These are phyloP conservation scores for Archaeoteleia sp. DNA, from an alignment of 2,888 invertebrate genomes.

Conservation along the genomic window DNA sequence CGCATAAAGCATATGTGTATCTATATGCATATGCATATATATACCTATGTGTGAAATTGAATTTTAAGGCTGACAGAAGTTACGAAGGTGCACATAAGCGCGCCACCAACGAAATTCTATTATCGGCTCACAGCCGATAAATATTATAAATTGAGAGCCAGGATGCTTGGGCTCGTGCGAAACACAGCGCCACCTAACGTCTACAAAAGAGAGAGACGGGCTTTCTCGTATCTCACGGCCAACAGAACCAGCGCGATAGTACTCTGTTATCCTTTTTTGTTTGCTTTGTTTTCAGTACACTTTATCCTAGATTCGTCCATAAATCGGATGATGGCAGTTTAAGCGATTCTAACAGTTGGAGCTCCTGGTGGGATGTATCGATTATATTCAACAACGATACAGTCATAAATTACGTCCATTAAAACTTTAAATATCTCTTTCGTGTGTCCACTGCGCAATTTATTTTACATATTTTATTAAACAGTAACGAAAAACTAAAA, in stretches of 20 bases:
- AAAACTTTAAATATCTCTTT: too few species aligned
- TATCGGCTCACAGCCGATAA: conserved; percentile 71
- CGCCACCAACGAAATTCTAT: conserved; percentile 67
- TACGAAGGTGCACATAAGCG: conserved; percentile 36
- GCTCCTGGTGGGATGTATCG: conserved; percentile 28
- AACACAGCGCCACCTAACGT: conserved; percentile 27
- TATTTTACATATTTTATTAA: too few species aligned
- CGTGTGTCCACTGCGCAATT: too few species aligned
- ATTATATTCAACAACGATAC: conserved; percentile 37
- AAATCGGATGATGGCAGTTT: conserved; percentile 67
- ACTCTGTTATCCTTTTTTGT: conserved; percentile 18
- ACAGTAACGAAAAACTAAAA: too few species aligned
- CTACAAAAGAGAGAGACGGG: too few species aligned
- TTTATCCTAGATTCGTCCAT: conserved; percentile 56
- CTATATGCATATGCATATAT: too few species aligned
- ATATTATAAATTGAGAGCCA: conserved; percentile 71
- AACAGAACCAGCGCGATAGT: conserved; percentile 15
- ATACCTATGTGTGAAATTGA: conserved; percentile 40
- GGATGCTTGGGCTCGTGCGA: conserved; percentile 16
- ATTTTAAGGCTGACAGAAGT: conserved; percentile 44
- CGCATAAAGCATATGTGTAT: conserved; percentile 27
- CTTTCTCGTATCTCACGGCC: conserved; percentile 18
- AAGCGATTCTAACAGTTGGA: conserved; percentile 67
- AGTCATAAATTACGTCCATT: too few species aligned
- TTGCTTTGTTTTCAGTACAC: conserved; percentile 28